phyloP scores from a whole-genome alignment of 2,888 invertebrate genomes.

The Tanypteryx hageni region DNA sequence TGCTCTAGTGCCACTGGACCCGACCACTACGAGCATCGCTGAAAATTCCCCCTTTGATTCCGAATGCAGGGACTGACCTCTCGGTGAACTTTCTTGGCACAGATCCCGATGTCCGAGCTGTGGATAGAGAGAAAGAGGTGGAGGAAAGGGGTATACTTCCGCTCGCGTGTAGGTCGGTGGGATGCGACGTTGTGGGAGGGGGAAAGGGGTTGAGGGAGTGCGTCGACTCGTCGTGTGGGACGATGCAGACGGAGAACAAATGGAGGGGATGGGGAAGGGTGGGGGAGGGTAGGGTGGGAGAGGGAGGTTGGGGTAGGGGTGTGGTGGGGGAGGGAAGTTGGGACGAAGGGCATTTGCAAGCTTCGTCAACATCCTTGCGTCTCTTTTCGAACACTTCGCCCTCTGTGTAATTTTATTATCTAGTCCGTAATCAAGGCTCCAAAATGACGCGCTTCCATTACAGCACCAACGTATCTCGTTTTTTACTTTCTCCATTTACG shows the following conservation, averaged over 20 bases:
- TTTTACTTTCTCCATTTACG: too few relatives aligned
- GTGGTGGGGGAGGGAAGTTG: neutral
- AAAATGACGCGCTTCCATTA: too few relatives aligned
- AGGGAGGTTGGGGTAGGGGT: neutral
- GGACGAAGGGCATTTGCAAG: neutral
- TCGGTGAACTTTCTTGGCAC: conserved; percentile 15
- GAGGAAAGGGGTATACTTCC: neutral
- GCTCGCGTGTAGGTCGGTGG: neutral
- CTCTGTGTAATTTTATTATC: too few relatives aligned
- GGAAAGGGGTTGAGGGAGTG: neutral
- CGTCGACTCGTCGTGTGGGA: neutral
- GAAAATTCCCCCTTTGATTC: neutral
- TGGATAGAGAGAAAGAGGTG: too few relatives aligned
- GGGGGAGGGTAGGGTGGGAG: neutral
- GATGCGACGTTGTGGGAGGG: neutral
- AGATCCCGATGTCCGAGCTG: neutral
- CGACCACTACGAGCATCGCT: neutral
- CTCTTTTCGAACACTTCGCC: too few relatives aligned
- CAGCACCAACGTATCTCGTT: too few relatives aligned
- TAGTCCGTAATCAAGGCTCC: too few relatives aligned
- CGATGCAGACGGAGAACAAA: neutral
- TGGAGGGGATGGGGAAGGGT: neutral
- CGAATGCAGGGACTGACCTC: neutral
- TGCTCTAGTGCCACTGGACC: too few relatives aligned
- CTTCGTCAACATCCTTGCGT: too few relatives aligned